Evolutionary conservation across 37 sponge, comb jelly and placozoan genomes (phyloP).

Genomic region (Eunapius fragilis): DNA sequence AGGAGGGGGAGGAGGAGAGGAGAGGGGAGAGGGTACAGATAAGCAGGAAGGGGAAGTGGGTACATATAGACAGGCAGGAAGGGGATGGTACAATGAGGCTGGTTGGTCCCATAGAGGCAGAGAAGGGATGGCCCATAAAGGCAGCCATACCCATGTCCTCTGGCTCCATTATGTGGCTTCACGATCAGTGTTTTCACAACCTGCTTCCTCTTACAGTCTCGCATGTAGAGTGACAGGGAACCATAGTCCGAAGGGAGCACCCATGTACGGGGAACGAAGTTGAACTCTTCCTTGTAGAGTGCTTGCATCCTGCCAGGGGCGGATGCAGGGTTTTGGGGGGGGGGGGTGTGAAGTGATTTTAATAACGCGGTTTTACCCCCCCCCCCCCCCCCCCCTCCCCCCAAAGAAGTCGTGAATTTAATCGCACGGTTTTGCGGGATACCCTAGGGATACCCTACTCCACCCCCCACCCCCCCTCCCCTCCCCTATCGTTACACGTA

Average conservation of each 20-base stretch:
- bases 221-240: conserved; percentile 28
- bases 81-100: neutral
- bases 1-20: too few species aligned
- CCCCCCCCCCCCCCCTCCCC: too few species aligned
- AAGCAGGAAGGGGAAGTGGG: neutral
- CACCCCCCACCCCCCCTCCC: too few species aligned
- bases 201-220: conserved; percentile 48
- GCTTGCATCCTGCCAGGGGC: conserved; percentile 70
- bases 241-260: conserved; percentile 79
- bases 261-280: conserved; percentile 83
- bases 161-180: conserved; percentile 85
- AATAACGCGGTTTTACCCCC: too few species aligned
- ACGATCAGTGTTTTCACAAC: conserved; percentile 68
- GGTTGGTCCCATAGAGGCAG: too few species aligned
- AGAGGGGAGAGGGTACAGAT: neutral
- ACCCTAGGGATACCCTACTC: too few species aligned
- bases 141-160: conserved; percentile 82
- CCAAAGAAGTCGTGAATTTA: too few species aligned
- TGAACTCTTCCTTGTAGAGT: conserved; percentile 62
- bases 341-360: too few species aligned
- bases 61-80: neutral
- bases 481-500: too few species aligned
- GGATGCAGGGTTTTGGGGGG: too few species aligned
- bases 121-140: too few species aligned
- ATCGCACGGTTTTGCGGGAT: too few species aligned